These are phyloP conservation scores for Metridium senile DNA, from an alignment of 92 coral and sea anemone species.

Conservation along the genomic window DNA sequence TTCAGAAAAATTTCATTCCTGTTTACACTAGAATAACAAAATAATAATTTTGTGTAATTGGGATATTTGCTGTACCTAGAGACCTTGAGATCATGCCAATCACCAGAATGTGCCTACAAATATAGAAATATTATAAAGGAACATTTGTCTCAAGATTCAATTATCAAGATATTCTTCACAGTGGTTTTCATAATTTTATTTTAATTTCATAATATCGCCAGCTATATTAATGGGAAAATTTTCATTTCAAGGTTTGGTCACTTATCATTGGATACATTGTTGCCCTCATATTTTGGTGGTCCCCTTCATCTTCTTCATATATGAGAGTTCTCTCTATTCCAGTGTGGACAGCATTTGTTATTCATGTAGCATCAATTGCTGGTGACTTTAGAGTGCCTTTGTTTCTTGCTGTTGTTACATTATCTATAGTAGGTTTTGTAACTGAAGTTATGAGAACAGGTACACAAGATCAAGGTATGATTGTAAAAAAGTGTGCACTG, in stretches of 20 bases:
- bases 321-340: conserved; percentile 81
- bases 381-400: conserved; percentile 84
- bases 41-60: too few species aligned
- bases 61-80: too few species aligned
- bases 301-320: conserved; percentile 70
- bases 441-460: conserved; percentile 59
- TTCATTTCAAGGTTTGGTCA: conserved; percentile 77
- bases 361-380: conserved; percentile 89
- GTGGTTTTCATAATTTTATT: too few species aligned
- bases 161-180: not conserved
- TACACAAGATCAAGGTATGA: conserved; percentile 65
- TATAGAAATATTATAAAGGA: too few species aligned
- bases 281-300: conserved; percentile 83
- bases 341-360: conserved; percentile 82
- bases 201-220: too few species aligned
- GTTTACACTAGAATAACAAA: too few species aligned
- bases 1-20: too few species aligned
- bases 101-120: too few species aligned
- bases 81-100: too few species aligned
- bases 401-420: conserved; percentile 63
- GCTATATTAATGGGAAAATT: not conserved
- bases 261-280: conserved; percentile 64
- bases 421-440: conserved; percentile 74
- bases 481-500: not conserved
- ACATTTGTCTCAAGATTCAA: too few species aligned